Evolutionary conservation across 2,888 invertebrate species (phyloP), one percentile per base, ranked within the genome.

Genomic region (Antheraea yamamai): DNA sequence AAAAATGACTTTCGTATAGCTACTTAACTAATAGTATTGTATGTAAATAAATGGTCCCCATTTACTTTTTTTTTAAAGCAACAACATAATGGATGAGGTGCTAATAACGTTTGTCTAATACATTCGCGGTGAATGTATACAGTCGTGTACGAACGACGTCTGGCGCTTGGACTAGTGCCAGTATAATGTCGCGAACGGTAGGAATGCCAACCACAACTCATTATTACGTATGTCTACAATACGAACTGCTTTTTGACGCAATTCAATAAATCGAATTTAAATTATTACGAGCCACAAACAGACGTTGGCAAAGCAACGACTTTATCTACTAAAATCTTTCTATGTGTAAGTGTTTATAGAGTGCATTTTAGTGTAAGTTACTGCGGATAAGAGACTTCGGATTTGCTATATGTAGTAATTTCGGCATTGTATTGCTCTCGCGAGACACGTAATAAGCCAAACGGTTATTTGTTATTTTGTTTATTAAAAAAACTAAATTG

Each of bases 131-230:
- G 30, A 2, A 30, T 26, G 30, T 66, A 26, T 26, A 16, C 23
- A 14, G 7, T 18, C 20, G 55, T 7, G 47, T 47, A 55, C 23
- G 81, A 84, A 84, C 83, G 86, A 80, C 84, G 82, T 84, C 84
- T 84, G 88, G 89, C 88, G 89, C 87, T 90, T 93, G 93, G 93
- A 91, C 81, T 75, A 74, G 35, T 87, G 93, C 93, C 93, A 93
- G 89, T 77, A 80, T 83, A 84, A 83, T 85, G 87, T 88, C 86
- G 88, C 85, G 86, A 86, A 83, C 82, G 86, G 82, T 86, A 83
- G 85, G 84, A 81, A 79, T 89, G 90, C 90, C 88, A 90, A 82
- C 7, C 88, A 87, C 88, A 89, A 85, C 85, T 77, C 30, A 66
- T 66, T 30, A 16, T 30, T 30, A 66, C 64, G 64, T 30, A 26